Evolutionary conservation across 1,140 invertebrate species (phyloP).

Genomic region (Amyelois transitella): DNA sequence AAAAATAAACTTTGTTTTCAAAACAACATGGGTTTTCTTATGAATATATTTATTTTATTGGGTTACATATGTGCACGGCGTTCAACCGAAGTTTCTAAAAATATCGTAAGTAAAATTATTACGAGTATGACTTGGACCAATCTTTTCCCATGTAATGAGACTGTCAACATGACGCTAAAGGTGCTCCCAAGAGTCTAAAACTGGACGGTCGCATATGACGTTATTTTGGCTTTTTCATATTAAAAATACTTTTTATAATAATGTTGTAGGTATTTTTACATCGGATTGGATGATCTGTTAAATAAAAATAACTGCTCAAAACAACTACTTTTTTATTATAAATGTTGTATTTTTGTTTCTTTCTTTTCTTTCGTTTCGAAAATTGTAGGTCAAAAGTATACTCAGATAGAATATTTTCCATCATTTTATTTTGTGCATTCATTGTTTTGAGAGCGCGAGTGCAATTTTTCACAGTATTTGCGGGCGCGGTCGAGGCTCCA

Average conservation of each 20-base stretch:
- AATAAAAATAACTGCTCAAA: too few species aligned
- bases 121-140: background rate
- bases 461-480: conserved; percentile 64
- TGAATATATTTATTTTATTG: too few species aligned
- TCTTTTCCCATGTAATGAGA: background rate
- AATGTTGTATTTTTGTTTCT: too few species aligned
- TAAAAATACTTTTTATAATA: background rate
- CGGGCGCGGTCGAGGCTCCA: conserved; percentile 44
- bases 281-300: too few species aligned
- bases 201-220: background rate
- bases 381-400: background rate
- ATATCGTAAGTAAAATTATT: too few species aligned
- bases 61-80: too few species aligned
- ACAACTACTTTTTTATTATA: too few species aligned
- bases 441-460: conserved; percentile 35
- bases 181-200: background rate
- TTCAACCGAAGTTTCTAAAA: too few species aligned
- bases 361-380: too few species aligned
- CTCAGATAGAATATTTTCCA: background rate
- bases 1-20: too few species aligned
- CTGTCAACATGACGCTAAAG: background rate
- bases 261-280: background rate
- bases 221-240: background rate
- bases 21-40: too few species aligned
- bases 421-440: conserved; percentile 38